Evolutionary conservation across 2,888 invertebrate genomes (phyloP).

Genomic region (Gastracanthus pulcherrimus): DNA sequence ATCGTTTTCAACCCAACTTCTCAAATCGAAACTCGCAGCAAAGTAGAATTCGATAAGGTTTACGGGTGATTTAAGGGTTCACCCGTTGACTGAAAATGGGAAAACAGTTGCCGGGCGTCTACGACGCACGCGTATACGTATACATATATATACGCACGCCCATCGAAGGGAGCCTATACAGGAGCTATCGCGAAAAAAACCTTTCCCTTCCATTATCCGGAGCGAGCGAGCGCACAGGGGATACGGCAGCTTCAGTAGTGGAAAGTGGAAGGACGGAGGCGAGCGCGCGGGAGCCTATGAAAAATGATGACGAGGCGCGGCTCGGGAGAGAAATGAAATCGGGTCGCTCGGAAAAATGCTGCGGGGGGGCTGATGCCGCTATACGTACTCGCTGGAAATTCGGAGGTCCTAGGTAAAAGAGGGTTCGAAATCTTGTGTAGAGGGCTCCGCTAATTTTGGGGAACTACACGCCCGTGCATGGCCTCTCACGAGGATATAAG

Average conservation of each 20-base stretch:
- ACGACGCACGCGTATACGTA: background rate
- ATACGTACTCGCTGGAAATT: slow-evolving; percentile 46
- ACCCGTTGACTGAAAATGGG: slow-evolving; percentile 47
- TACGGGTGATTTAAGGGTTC: slow-evolving; percentile 48
- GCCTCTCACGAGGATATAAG: slow-evolving; percentile 35
- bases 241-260: slow-evolving; percentile 22
- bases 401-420: slow-evolving; percentile 59
- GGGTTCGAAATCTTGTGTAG: slow-evolving; percentile 35
- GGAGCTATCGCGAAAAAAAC: slow-evolving; percentile 52
- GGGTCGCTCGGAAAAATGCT: slow-evolving; percentile 63
- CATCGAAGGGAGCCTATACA: slow-evolving; percentile 17
- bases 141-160: background rate
- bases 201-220: slow-evolving; percentile 58
- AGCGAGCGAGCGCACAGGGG: slow-evolving; percentile 57
- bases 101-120: slow-evolving; percentile 58
- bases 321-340: slow-evolving; percentile 74
- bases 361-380: slow-evolving; percentile 26
- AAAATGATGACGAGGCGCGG: slow-evolving; percentile 76
- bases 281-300: slow-evolving; percentile 66
- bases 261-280: slow-evolving; percentile 27
- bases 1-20: background rate
- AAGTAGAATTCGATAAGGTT: slow-evolving; percentile 51
- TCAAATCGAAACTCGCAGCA: slow-evolving; percentile 29
- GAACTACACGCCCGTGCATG: slow-evolving; percentile 33
- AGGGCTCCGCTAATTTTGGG: slow-evolving; percentile 55